These are phyloP conservation scores for Macrocentrus cingulum DNA, from an alignment of 1,140 invertebrate genomes.

Conservation along the genomic window DNA sequence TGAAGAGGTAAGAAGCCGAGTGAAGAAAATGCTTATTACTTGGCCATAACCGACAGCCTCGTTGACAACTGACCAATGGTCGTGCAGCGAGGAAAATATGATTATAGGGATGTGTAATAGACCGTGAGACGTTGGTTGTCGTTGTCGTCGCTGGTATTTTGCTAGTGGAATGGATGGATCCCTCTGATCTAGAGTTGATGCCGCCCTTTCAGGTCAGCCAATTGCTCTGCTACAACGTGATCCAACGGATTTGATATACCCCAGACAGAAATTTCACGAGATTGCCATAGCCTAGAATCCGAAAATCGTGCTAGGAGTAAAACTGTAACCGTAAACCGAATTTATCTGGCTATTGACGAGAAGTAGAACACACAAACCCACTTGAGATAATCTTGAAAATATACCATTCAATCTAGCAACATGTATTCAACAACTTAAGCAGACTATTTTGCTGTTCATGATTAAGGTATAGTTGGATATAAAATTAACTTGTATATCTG, in stretches of 20 bases:
- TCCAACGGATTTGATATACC: background rate
- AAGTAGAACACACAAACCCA: background rate
- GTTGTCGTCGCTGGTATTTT: background rate
- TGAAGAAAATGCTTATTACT: background rate
- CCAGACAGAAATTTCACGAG: background rate
- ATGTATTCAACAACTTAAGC: too few relatives aligned
- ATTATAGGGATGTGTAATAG: slow-evolving; percentile 3
- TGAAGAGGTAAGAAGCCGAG: background rate
- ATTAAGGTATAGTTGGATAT: too few relatives aligned
- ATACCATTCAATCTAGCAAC: too few relatives aligned
- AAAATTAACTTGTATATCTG: too few relatives aligned
- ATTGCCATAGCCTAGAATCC: slow-evolving; percentile 11
- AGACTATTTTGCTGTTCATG: too few relatives aligned
- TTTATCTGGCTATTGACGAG: background rate
- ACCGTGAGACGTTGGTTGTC: slow-evolving; percentile 10
- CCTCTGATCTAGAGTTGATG: slow-evolving; percentile 1
- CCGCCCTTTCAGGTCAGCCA: slow-evolving; percentile 3
- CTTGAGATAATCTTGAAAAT: too few relatives aligned
- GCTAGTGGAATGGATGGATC: background rate
- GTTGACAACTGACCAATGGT: slow-evolving; percentile 12
- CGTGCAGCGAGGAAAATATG: background rate
- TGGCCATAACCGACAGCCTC: background rate
- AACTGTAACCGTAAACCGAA: slow-evolving; percentile 7
- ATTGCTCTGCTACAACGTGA: background rate
- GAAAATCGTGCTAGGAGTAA: slow-evolving; percentile 10